A percentile compares a stretch with the other conserved stretches of the same genome.
Conservation (phyloP, 2,888 invertebrate genomes). For the Rhogogaster chlorosoma region DNA sequence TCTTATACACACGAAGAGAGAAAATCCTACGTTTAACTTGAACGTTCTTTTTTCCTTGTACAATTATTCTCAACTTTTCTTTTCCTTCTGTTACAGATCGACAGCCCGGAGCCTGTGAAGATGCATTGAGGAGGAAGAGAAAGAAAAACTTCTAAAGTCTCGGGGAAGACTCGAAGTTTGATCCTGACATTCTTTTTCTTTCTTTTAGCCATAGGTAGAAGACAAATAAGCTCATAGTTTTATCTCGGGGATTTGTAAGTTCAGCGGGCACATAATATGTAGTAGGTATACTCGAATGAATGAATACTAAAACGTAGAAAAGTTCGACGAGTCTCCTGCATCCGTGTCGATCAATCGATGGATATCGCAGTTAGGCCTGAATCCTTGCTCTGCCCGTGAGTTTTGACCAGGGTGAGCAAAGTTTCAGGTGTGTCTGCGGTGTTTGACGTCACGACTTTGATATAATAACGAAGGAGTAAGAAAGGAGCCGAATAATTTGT, state of each 20-base stretch:
- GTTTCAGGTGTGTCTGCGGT: conserved; percentile 89
- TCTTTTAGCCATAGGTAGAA: neutral
- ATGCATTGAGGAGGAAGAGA: neutral
- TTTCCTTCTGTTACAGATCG: neutral
- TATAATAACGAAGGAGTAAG: conserved; percentile 31
- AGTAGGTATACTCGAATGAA: neutral
- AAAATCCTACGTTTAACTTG: neutral
- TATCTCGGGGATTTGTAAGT: neutral
- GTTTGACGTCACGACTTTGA: conserved; percentile 53
- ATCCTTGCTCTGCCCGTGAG: conserved; percentile 89
- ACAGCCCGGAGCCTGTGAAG: neutral
- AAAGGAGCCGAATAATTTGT: neutral
- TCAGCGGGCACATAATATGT: neutral
- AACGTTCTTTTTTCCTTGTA: neutral
- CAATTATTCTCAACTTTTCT: neutral
- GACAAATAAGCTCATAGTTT: neutral
- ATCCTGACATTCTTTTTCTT: neutral
- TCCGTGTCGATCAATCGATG: neutral
- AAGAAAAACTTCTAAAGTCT: neutral
- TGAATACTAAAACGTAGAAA: neutral
- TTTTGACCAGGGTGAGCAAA: conserved; percentile 88
- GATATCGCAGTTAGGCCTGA: conserved; percentile 87
- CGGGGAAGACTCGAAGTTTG: neutral
- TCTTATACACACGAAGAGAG: neutral
- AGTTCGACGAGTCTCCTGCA: neutral